These are phyloP conservation scores for Anticlea derivata DNA, from an alignment of 2,888 invertebrate species.

Conservation along the genomic window DNA sequence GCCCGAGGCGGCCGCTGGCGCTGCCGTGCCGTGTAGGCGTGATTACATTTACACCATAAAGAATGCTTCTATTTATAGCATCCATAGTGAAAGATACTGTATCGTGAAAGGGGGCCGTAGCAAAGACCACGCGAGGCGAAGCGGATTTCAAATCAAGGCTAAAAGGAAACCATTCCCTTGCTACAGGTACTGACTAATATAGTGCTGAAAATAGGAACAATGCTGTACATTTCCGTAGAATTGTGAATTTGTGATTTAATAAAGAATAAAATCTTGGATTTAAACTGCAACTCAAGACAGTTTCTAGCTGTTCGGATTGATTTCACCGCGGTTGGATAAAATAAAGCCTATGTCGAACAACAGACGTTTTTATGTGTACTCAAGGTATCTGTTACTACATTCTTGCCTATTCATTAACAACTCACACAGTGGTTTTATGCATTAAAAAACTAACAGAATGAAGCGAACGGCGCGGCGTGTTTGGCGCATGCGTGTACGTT, in stretches of 20 bases:
- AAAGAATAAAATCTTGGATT: too few species aligned
- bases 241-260: background rate
- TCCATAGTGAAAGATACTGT: slow-evolving; percentile 51
- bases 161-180: slow-evolving; percentile 30
- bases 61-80: slow-evolving; percentile 70
- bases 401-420: slow-evolving; percentile 37
- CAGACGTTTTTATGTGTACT: slow-evolving; percentile 1
- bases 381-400: slow-evolving; percentile 24
- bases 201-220: background rate
- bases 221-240: too few species aligned
- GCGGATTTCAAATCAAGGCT: slow-evolving; percentile 38
- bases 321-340: too few species aligned
- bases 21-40: slow-evolving; percentile 55
- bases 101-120: slow-evolving; percentile 59
- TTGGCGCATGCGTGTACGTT: slow-evolving; percentile 53
- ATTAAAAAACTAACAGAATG: slow-evolving; percentile 46
- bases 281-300: too few species aligned
- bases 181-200: slow-evolving; percentile 7
- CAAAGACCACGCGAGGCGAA: slow-evolving; percentile 36
- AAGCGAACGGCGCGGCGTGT: slow-evolving; percentile 54
- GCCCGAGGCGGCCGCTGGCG: slow-evolving; percentile 36
- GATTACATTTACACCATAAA: slow-evolving; percentile 65
- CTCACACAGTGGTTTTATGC: slow-evolving; percentile 41
- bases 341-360: background rate
- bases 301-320: too few species aligned